Conservation (phyloP, 2,113 vertebrate genomes). For the Oncorhynchus nerka region DNA sequence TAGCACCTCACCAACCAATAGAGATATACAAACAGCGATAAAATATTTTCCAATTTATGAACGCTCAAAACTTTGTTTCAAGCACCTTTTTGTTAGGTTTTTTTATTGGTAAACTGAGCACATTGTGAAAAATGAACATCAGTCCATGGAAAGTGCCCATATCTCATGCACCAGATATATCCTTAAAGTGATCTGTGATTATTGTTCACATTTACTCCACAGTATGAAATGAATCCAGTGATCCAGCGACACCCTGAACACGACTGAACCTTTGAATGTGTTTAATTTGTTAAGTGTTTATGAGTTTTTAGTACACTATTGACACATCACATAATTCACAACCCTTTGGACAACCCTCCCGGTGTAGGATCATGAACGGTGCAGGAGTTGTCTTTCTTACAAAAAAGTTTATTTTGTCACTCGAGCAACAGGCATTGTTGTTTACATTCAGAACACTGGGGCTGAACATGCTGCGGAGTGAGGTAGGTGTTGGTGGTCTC, state of each 20-base stretch:
- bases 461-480: constrained; percentile 57
- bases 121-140: background rate
- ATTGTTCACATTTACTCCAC: no score
- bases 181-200: no score
- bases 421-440: constrained; percentile 44
- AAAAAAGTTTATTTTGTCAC: constrained; percentile 66
- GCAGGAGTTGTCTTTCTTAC: constrained; percentile 14
- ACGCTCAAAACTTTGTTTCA: background rate
- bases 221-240: no score
- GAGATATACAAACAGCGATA: background rate
- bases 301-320: no score
- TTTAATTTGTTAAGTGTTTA: no score
- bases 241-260: no score
- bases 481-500: constrained; percentile 38
- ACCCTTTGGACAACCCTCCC: no score
- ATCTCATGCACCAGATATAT: no score
- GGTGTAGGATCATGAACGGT: background rate
- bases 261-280: no score
- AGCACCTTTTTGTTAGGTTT: background rate
- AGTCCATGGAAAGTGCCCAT: background rate
- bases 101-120: background rate
- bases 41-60: background rate
- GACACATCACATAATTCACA: background rate
- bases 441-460: constrained; percentile 66
- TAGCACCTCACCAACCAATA: no score